Evolutionary conservation across 1,140 invertebrate genomes (phyloP).

Genomic region (Nomia melanderi): DNA sequence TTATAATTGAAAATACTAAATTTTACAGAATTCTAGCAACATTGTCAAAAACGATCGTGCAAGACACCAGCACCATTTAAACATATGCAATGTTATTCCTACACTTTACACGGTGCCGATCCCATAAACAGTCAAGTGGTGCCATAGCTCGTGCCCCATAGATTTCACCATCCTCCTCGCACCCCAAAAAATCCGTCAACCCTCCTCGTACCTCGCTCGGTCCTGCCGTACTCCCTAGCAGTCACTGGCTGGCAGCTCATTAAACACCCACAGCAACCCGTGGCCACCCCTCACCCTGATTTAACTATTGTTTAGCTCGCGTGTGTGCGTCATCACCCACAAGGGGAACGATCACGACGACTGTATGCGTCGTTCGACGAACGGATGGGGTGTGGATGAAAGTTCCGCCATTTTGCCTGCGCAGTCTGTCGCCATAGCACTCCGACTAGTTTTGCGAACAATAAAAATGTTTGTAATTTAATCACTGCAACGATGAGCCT

Average conservation of each 20-base stretch:
- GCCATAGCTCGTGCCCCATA: constrained; percentile 64
- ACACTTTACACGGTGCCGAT: constrained; percentile 72
- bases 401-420: constrained; percentile 22
- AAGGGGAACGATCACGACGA: constrained; percentile 6
- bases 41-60: not conserved
- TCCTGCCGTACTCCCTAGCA: constrained; percentile 46
- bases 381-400: constrained; percentile 7
- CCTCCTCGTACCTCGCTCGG: constrained; percentile 14
- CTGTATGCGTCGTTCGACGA: constrained; percentile 14
- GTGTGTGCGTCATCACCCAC: constrained; percentile 50
- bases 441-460: not conserved
- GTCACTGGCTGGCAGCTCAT: constrained; percentile 77
- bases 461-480: not conserved
- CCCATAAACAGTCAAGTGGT: constrained; percentile 73
- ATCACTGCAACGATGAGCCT: not conserved
- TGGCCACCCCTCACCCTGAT: constrained; percentile 72
- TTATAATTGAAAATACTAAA: not conserved
- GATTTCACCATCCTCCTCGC: constrained; percentile 53
- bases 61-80: constrained; percentile 37
- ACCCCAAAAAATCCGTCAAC: constrained; percentile 46
- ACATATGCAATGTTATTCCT: constrained; percentile 72
- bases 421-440: constrained; percentile 15
- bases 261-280: constrained; percentile 79
- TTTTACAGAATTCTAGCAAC: not conserved
- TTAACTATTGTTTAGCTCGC: constrained; percentile 76